A percentile compares a stretch with the other conserved stretches of the same genome.
Evolutionary conservation across 2,888 invertebrate species (phyloP).

Genomic region (Patella pellucida): DNA sequence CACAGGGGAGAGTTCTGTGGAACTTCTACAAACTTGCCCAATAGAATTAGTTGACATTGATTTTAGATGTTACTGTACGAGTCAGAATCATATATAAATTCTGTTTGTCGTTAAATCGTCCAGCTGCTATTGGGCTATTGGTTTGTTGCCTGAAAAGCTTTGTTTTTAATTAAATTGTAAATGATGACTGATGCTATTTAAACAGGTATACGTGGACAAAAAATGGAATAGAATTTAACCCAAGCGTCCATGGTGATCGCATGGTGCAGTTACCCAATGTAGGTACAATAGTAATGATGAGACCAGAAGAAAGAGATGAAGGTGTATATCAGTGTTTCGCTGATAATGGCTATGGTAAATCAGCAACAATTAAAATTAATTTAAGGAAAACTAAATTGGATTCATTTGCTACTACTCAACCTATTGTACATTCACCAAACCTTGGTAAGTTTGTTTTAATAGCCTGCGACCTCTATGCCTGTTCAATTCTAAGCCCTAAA

Average conservation of each 20-base stretch:
- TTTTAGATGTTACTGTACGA: too few species aligned
- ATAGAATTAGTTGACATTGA: too few species aligned
- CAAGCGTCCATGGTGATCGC: conserved; percentile 93
- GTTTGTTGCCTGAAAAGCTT: too few species aligned
- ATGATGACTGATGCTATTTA: conserved; percentile 13
- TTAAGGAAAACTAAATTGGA: conserved; percentile 59
- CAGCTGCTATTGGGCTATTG: too few species aligned
- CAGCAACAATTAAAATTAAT: conserved; percentile 80
- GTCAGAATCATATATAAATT: too few species aligned
- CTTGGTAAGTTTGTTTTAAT: neutral
- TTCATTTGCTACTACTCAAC: conserved; percentile 70
- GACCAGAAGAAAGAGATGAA: conserved; percentile 90
- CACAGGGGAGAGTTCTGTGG: too few species aligned
- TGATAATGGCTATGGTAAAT: conserved; percentile 91
- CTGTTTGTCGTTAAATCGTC: too few species aligned
- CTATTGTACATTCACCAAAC: neutral
- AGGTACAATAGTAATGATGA: conserved; percentile 91
- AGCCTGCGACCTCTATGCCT: too few species aligned
- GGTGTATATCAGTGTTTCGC: conserved; percentile 97
- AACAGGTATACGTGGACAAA: conserved; percentile 85
- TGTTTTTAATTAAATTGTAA: too few species aligned
- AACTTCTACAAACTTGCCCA: too few species aligned
- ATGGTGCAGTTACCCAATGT: conserved; percentile 90
- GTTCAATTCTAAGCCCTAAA: too few species aligned
- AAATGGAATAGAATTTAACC: conserved; percentile 94